A percentile compares a stretch with the other conserved stretches of the same genome.
Conservation (phyloP, 2,113 vertebrate genomes). For the Ramphastos sulfuratus region DNA sequence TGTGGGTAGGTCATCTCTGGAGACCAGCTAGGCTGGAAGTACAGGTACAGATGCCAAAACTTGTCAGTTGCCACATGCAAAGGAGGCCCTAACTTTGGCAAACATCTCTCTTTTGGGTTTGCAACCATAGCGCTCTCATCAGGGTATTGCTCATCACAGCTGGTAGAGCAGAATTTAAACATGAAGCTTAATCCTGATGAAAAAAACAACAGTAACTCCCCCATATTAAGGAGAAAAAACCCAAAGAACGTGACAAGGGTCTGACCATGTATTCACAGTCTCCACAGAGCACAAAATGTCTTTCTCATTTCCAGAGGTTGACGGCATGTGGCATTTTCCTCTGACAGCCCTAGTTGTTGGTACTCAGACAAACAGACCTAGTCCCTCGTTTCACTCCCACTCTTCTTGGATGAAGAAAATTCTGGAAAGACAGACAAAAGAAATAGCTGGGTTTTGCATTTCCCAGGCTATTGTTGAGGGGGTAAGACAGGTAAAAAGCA, state of each 20-base stretch:
- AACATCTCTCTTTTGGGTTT: neutral
- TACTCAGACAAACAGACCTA: neutral
- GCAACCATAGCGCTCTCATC: neutral
- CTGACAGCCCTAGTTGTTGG: neutral
- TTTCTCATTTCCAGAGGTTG: neutral
- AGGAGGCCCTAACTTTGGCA: neutral
- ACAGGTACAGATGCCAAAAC: neutral
- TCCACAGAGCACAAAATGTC: neutral
- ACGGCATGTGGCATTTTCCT: neutral
- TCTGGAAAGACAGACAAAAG: neutral
- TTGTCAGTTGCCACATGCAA: neutral
- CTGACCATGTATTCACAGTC: neutral
- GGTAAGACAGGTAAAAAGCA: slow-evolving; percentile 32
- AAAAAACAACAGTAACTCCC: neutral
- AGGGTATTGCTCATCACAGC: neutral
- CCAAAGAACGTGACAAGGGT: neutral
- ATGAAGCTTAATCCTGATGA: neutral
- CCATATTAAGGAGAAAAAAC: neutral
- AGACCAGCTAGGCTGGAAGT: neutral
- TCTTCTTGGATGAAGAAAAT: neutral
- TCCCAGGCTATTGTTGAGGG: slow-evolving; percentile 19
- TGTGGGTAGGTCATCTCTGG: neutral
- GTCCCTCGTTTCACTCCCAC: neutral
- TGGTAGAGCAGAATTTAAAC: neutral
- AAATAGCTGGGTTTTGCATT: neutral